These are phyloP conservation scores for Lucilia cuprina DNA, from an alignment of 1,140 invertebrate genomes.

Conservation along the genomic window DNA sequence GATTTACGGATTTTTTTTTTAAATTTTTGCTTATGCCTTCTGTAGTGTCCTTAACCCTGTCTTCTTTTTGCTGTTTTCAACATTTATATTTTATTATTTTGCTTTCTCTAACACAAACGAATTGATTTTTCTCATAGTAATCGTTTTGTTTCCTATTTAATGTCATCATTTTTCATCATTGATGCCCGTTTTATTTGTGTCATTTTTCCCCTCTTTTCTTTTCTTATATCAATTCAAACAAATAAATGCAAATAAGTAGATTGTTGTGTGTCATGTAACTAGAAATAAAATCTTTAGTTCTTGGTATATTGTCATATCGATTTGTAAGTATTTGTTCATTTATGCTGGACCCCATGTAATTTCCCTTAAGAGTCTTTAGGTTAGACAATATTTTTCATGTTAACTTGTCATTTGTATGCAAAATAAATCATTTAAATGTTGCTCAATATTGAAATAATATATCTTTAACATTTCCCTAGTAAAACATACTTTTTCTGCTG, in stretches of 20 bases:
- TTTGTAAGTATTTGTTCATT: not conserved
- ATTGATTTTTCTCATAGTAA: not conserved
- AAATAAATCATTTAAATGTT: constrained; percentile 31
- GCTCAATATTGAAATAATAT: constrained; percentile 13
- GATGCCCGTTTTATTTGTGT: constrained; percentile 1
- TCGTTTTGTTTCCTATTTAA: constrained; percentile 18
- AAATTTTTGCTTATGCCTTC: no score
- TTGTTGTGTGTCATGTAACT: not conserved
- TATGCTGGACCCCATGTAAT: not conserved
- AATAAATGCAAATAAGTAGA: not conserved
- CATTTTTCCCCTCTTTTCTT: not conserved
- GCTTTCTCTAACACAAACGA: not conserved
- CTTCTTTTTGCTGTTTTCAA: no score
- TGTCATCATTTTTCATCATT: constrained; percentile 24
- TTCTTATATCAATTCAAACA: not conserved
- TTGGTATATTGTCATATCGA: not conserved
- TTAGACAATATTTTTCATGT: not conserved
- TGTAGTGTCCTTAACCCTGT: no score
- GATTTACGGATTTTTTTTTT: no score
- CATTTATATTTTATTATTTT: no score
- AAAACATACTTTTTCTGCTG: no score
- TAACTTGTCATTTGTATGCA: constrained; percentile 32
- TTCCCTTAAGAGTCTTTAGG: constrained; percentile 30
- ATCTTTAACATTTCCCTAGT: not conserved
- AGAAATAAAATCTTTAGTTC: not conserved